Evolutionary conservation across 2,113 vertebrate species (phyloP), one percentile per base, ranked within the genome.

Genomic region (Regulus satrapa): DNA sequence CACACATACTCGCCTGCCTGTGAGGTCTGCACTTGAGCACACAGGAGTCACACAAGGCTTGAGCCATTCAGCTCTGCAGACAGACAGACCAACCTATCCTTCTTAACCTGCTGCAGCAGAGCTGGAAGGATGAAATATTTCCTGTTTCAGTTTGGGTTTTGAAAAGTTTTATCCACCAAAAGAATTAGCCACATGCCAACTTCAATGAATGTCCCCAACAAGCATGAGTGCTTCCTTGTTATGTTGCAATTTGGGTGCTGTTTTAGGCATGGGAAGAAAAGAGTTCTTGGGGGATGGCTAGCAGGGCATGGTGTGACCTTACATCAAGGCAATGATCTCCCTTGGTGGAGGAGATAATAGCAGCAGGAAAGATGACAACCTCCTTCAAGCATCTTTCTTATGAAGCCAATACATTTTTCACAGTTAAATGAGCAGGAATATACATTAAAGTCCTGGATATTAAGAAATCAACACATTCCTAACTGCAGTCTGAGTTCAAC

Each of bases 171-270:
- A 24, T 5, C 14, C 31, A 29, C 24, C 14, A 21, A 11, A 87
- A 73, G 14, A 43, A 24, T 77, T 19, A 72, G 9, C 31, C 29
- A 32, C 36, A 20, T 3, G 4, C 6, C 8, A 34, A 8, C 75
- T 75, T 48, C 25, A 48, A 1, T 24, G 8, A 38, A n/a, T 15
- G 2, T 11, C 16, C 13, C 11, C 16, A 19, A 18, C 41, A 46
- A 71, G 8, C 34, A 46, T 2, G 8, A 24, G 19, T 66, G 8
- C 8, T 62, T 62, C 51, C 89, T 56, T 6, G 12, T 66, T 55
- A 15, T 4, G 3, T 9, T 59, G 12, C 8, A 71, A 2, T 49
- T 58, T 66, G 32, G 7, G 34, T 71, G 51, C 16, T 0, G 3
- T 63, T 73, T 55, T 40, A 45, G 20, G 19, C 5, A 18, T 0